Base-by-base conservation (phyloP, 2,888 invertebrate species). In the Ophion obscuratus region DNA sequence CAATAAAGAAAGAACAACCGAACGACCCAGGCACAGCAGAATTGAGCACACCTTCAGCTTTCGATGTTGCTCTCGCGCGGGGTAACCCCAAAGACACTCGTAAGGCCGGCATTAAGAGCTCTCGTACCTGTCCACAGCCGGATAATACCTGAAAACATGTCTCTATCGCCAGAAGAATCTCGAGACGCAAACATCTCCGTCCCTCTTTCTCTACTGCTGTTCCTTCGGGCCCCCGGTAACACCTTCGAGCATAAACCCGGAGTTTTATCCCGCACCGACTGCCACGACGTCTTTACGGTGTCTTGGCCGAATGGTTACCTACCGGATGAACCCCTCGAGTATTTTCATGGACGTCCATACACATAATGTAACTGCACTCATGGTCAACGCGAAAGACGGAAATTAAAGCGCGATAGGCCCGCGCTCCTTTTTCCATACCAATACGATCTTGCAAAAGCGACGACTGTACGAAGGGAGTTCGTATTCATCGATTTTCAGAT, bases 71-170 rank as follows among this genome's bases (percentile, higher is more conserved):
- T 14, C 11, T 31, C 73, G 85, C 59, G 59, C 27, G 47, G 75
- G 81, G 77, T 36, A 78, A 83, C 84, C 85, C 87, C 87, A 88
- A 88, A 89, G 90, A 88, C 88, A 88, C 87, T 91, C 91, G 92
- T 92, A 92, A 92, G 91, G 89, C 89, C 90, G 83, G 91, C 89
- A 90, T 92, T 92, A 92, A 93, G 91, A 92, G 92, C 91, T 90
- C 91, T 91, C 92, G 92, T 93, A 93, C 91, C 92, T 93, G 93
- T 93, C 93, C 92, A 90, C 90, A 91, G 89, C 87, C 90, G 91
- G 92, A 92, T 93, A 93, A 93, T 93, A 91, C 93, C 91, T 92
- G 92, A 93, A 93, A 93, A 92, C 93, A 93, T 92, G 93, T 93
- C 93, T 93, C 93, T 93, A 93, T 93, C 93, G 91, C 90, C 86